Conservation (phyloP, 2,888 invertebrate genomes). For the Nomada goodeniana region DNA sequence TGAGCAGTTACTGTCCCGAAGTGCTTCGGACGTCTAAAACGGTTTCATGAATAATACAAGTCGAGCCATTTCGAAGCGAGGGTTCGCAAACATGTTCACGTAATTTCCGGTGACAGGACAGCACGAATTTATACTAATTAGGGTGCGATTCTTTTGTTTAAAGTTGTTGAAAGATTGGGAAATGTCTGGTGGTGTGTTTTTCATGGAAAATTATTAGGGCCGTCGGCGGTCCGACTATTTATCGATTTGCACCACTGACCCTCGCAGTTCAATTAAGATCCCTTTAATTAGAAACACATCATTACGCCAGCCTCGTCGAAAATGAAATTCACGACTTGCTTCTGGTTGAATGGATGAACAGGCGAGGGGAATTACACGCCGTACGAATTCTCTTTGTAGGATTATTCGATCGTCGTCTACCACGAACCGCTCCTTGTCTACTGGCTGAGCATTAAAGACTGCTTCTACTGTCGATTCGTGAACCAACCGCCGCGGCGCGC, state of each 20-base stretch:
- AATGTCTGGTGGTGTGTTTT: not conserved
- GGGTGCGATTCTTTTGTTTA: not conserved
- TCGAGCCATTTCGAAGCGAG: not conserved
- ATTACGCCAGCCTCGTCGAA: not conserved
- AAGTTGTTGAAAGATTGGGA: not conserved
- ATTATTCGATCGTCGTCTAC: conserved; percentile 32
- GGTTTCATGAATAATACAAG: conserved; percentile 23
- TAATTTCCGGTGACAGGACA: not conserved
- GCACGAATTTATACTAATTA: not conserved
- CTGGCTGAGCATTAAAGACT: conserved; percentile 11
- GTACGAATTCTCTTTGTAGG: conserved; percentile 30
- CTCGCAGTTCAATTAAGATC: too few relatives aligned
- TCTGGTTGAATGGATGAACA: not conserved
- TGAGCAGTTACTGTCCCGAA: conserved; percentile 29
- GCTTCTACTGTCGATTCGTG: conserved; percentile 13
- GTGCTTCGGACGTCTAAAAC: conserved; percentile 19
- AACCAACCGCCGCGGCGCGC: not conserved
- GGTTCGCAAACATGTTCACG: not conserved
- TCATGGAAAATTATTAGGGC: not conserved
- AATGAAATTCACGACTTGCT: conserved; percentile 4
- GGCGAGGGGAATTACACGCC: not conserved
- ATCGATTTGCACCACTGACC: not conserved
- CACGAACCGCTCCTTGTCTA: not conserved
- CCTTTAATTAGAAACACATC: conserved; percentile 4
- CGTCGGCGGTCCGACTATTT: not conserved